Conservation (phyloP, 53 echinoderm and acorn worm species). For the Crossaster papposus region DNA sequence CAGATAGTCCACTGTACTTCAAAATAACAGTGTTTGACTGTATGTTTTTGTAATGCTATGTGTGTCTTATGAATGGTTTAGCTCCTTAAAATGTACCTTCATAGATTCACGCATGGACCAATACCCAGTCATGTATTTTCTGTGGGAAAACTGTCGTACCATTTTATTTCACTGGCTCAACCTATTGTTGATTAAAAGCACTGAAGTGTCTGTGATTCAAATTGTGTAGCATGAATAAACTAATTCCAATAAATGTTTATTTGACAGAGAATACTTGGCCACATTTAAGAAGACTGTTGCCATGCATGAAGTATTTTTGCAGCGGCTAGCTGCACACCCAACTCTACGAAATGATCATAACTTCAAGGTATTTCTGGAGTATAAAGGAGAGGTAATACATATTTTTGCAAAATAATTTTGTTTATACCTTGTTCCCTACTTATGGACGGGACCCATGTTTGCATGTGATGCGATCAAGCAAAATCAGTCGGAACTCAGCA, state of each 20-base stretch:
- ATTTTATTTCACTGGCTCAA: background rate
- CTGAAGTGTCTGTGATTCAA: background rate
- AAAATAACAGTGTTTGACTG: too few relatives aligned
- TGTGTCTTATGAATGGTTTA: too few relatives aligned
- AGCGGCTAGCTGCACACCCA: slow-evolving; percentile 95
- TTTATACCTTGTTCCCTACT: too few relatives aligned
- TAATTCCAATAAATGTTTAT: background rate
- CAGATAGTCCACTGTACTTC: too few relatives aligned
- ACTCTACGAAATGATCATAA: slow-evolving; percentile 95
- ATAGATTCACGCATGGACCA: too few relatives aligned
- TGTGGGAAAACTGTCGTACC: background rate
- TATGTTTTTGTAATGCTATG: too few relatives aligned
- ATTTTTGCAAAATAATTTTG: background rate
- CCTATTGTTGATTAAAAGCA: background rate
- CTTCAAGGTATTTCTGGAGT: slow-evolving; percentile 97
- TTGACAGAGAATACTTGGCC: slow-evolving; percentile 88
- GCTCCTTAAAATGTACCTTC: too few relatives aligned
- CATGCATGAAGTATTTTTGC: slow-evolving; percentile 99
- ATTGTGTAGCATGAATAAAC: background rate
- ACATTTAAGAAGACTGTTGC: slow-evolving; percentile 99
- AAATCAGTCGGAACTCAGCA: too few relatives aligned
- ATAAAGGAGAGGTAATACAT: slow-evolving; percentile 89
- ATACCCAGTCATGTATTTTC: background rate
- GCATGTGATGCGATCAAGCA: too few relatives aligned
- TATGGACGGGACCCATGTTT: too few relatives aligned